These are phyloP conservation scores for Aurelia sp. DNA, from an alignment of 30 jellyfish, hydroid and myxozoan genomes.

Conservation along the genomic window DNA sequence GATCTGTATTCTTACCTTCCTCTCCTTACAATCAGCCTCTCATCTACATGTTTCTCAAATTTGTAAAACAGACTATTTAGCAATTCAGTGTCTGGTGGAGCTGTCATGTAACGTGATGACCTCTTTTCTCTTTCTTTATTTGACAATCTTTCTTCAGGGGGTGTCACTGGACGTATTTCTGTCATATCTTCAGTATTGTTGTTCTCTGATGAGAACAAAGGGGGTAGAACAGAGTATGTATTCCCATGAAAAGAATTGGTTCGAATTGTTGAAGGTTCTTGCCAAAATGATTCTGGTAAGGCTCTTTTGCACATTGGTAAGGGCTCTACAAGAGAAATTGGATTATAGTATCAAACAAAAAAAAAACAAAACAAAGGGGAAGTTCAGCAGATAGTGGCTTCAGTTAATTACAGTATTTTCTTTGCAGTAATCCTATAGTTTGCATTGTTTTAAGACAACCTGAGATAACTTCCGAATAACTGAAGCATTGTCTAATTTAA, in stretches of 20 bases:
- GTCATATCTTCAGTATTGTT: conserved; percentile 55
- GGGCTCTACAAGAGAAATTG: conserved; percentile 45
- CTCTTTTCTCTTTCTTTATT: conserved; percentile 19
- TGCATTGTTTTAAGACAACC: too few species aligned
- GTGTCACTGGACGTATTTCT: conserved; percentile 92
- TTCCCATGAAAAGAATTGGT: conserved; percentile 84
- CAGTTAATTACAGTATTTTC: too few species aligned
- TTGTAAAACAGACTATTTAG: conserved; percentile 80
- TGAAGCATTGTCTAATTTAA: too few species aligned
- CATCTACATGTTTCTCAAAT: conserved; percentile 75
- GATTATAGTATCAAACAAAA: too few species aligned
- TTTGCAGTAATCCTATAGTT: too few species aligned
- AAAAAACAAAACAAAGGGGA: too few species aligned
- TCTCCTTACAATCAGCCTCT: conserved; percentile 70
- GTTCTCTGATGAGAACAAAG: conserved; percentile 77
- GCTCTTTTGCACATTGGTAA: conserved; percentile 88
- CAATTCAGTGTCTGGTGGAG: conserved; percentile 81
- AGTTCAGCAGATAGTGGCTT: too few species aligned
- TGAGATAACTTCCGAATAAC: too few species aligned
- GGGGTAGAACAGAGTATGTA: conserved; percentile 78
- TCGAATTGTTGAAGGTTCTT: conserved; percentile 70
- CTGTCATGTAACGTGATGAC: conserved; percentile 18
- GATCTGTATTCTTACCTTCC: conserved; percentile 74
- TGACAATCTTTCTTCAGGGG: conserved; percentile 68
- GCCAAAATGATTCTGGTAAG: conserved; percentile 89